phyloP scores from a whole-genome alignment of 2,113 vertebrate species.

The Colistium nudipinnis region DNA sequence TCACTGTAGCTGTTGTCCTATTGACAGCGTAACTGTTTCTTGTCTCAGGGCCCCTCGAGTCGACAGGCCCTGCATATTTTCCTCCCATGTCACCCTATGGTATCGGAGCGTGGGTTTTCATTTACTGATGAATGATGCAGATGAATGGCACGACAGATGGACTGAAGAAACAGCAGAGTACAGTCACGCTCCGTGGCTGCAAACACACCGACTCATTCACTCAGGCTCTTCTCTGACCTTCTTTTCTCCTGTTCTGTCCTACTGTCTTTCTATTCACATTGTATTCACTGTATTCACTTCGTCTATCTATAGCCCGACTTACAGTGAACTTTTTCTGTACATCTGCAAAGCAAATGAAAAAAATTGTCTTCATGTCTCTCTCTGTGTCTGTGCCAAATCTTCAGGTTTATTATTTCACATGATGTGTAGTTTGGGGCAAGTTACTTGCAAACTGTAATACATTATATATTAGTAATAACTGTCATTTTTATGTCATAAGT shows the following conservation, averaged over 20 bases:
- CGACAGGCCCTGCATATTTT: not conserved
- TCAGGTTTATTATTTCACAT: not conserved
- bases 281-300: too few species aligned
- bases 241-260: slow-evolving; percentile 1
- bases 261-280: slow-evolving; percentile 21
- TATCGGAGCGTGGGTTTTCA: slow-evolving; percentile 13
- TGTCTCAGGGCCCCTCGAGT: not conserved
- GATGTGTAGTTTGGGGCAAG: too few species aligned
- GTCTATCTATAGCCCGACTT: not conserved
- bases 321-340: too few species aligned
- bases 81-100: not conserved
- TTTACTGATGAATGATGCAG: not conserved
- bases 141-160: slow-evolving; percentile 44
- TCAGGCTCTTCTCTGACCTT: not conserved
- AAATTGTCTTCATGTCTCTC: not conserved
- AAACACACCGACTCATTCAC: slow-evolving; percentile 18
- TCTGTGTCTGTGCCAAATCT: not conserved
- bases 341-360: too few species aligned
- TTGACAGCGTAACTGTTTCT: slow-evolving; percentile 15
- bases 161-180: slow-evolving; percentile 62
- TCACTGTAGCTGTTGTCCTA: not conserved
- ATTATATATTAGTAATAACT: too few species aligned
- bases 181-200: slow-evolving; percentile 58
- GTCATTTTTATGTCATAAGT: too few species aligned
- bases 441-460: too few species aligned